These are phyloP conservation scores for Phrynosoma blainvillii DNA, from an alignment of 2,113 vertebrate genomes.

Conservation along the genomic window DNA sequence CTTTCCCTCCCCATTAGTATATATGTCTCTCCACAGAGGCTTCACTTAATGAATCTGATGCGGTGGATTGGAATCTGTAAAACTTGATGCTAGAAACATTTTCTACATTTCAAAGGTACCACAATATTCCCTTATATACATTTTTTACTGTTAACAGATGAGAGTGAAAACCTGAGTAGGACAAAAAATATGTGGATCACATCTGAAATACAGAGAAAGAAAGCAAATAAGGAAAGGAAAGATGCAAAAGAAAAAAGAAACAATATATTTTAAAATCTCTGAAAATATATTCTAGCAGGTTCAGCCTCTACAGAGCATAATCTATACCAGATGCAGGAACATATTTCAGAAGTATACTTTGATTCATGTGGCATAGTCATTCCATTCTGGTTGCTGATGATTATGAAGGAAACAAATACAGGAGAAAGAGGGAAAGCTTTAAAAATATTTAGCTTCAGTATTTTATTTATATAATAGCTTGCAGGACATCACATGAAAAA, in stretches of 20 bases:
- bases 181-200: neutral
- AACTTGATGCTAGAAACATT: neutral
- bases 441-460: neutral
- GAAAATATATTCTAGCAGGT: neutral
- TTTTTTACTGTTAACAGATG: neutral
- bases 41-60: too few relatives aligned
- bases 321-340: too few relatives aligned
- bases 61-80: too few relatives aligned
- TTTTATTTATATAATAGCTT: neutral
- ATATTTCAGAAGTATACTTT: neutral
- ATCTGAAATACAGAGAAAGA: neutral
- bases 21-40: too few relatives aligned
- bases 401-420: neutral
- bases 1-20: too few relatives aligned
- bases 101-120: neutral
- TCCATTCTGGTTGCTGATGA: neutral
- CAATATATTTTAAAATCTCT: neutral
- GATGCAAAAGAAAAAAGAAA: neutral
- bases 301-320: neutral
- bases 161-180: neutral
- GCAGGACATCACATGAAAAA: too few relatives aligned
- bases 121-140: neutral
- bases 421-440: neutral
- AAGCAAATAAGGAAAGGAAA: neutral
- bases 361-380: neutral